Base-by-base conservation (phyloP, 2,888 invertebrate genomes). In the Nephrocerus scutellatus region DNA sequence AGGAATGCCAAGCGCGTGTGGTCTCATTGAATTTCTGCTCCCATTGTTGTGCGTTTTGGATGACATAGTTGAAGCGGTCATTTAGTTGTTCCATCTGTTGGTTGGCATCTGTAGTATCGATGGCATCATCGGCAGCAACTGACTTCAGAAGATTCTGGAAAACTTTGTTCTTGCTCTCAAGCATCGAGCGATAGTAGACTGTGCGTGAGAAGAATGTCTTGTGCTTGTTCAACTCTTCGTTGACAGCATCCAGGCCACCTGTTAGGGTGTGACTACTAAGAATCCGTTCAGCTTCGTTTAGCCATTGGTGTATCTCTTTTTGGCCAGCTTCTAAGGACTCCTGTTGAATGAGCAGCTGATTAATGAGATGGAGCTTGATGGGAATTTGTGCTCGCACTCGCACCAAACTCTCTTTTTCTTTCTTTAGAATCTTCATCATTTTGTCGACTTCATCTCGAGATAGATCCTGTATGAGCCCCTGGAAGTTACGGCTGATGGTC, bases 101-200 rank as follows among this genome's bases (percentile, higher is more conserved):
- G 1, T 77, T 75, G 49, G 80, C 80, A 16, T 82, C 80, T 0
- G 76, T 75, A 5, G 83, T 82, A 56, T 86, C 84, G 4, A 87
- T 77, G 48, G 82, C 82, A 42, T 80, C 79, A 51, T 82, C 81
- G 26, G 77, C 73, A 53, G 84, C 80, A 0, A 88, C 81, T 0
- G 86, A 77, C 57, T 82, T 83, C 3, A 86, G 76, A 30, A 95
- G 84, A 60, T 83, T 89, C 60, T 84, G 82, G 71, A 90, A 82
- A 28, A 93, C 85, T 69, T 92, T 92, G 68, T 92, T 92, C 70
- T 92, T 92, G 62, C 89, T 91, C 57, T 93, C 93, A 43, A 95
- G 65, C 85, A 92, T 90, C 0, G 91, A 88, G 56, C 87, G 87
- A 70, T 92, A 92, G 68, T 92, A 91, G 0, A 89, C 76, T 0